Percentiles rank a stretch among this genome's conserved stretches.
phyloP scores from a whole-genome alignment of 2,797 vertebrate species.

The Clarias fuscus region DNA sequence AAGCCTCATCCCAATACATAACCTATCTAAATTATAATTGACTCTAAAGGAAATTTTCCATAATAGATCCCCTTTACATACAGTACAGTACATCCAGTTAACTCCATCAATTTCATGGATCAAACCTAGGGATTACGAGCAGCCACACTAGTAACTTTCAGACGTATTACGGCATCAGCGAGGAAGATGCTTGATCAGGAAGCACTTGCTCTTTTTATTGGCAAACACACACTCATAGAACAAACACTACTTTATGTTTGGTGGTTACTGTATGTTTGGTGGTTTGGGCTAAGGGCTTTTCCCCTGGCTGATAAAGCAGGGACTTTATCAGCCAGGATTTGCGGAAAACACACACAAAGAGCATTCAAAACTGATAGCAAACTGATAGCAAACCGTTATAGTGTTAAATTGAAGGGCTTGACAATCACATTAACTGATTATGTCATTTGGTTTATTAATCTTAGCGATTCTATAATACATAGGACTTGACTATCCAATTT shows the following conservation, averaged over 20 bases:
- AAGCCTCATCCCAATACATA: too few species aligned
- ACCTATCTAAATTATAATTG: too few species aligned
- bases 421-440: not conserved
- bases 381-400: not conserved
- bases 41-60: too few species aligned
- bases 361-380: not conserved
- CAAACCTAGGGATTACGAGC: not conserved
- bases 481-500: not conserved
- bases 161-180: not conserved
- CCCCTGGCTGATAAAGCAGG: not conserved
- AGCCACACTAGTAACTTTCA: not conserved
- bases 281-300: too few species aligned
- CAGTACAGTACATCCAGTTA: too few species aligned
- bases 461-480: not conserved
- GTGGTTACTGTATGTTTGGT: not conserved
- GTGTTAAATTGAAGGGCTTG: not conserved
- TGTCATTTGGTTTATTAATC: not conserved
- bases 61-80: too few species aligned
- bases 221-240: not conserved
- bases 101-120: not conserved
- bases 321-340: not conserved
- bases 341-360: not conserved
- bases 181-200: not conserved
- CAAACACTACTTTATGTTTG: not conserved
- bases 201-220: not conserved